Conservation (phyloP, 2,113 vertebrate species). For the Thunnus maccoyii region DNA sequence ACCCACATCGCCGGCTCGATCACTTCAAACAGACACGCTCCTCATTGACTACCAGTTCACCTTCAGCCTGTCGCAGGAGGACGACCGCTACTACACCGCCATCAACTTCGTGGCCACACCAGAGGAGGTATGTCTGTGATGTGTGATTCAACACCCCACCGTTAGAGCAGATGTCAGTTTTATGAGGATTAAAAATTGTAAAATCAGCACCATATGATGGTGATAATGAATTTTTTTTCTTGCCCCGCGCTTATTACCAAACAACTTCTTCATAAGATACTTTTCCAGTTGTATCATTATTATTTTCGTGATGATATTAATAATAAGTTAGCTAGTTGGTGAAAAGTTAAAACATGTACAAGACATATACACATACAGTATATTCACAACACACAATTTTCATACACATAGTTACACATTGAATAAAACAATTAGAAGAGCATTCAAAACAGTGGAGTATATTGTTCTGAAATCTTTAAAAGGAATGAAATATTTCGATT, state of each 20-base stretch:
- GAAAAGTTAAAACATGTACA: too few relatives aligned
- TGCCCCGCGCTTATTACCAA: not conserved
- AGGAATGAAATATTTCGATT: not conserved
- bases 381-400: not conserved
- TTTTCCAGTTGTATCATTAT: not conserved
- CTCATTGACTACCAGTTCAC: conserved; percentile 99
- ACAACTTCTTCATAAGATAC: not conserved
- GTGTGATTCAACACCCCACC: conserved; percentile 2
- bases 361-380: not conserved
- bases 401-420: not conserved
- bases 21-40: conserved; percentile 92
- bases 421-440: not conserved
- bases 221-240: not conserved
- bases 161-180: conserved; percentile 43
- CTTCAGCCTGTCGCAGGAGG: conserved; percentile 98
- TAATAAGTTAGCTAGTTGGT: too few relatives aligned
- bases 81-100: conserved; percentile 97
- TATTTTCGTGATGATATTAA: too few relatives aligned
- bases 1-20: not conserved
- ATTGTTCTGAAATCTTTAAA: not conserved
- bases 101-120: conserved; percentile 99
- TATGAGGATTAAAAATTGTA: conserved; percentile 32
- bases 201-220: not conserved
- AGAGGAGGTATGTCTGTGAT: conserved; percentile 89
- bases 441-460: not conserved